phyloP scores from a whole-genome alignment of 2,888 invertebrate genomes.

The Lepidochitona cinerea region DNA sequence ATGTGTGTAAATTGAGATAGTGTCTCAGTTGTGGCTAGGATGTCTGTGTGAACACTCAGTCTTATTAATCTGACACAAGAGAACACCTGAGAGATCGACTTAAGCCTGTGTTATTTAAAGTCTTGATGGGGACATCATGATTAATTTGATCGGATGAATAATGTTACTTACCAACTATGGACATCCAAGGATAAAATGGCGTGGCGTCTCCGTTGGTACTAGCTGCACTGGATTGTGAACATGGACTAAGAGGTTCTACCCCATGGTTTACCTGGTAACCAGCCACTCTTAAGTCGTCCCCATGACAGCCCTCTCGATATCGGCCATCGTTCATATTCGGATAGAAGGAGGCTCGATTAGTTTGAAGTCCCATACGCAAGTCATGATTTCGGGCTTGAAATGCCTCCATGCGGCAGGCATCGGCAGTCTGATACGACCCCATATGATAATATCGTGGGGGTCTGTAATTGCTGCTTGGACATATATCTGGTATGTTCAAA shows the following conservation, averaged over 20 bases:
- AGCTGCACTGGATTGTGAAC: slow-evolving; percentile 44
- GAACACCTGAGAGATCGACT: no score
- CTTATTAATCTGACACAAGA: no score
- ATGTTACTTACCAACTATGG: slow-evolving; percentile 65
- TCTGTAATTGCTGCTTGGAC: slow-evolving; percentile 57
- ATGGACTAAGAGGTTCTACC: slow-evolving; percentile 54
- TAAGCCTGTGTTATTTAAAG: no score
- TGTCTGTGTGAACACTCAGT: no score
- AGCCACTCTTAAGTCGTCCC: slow-evolving; percentile 9
- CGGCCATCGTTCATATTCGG: slow-evolving; percentile 46
- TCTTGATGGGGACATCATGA: no score
- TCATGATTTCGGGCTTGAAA: slow-evolving; percentile 56
- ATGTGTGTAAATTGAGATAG: no score
- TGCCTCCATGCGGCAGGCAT: slow-evolving; percentile 65
- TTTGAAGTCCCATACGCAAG: slow-evolving; percentile 58
- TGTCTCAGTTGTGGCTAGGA: no score
- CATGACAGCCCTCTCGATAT: background rate
- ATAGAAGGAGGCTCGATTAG: slow-evolving; percentile 55
- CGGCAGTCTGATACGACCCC: slow-evolving; percentile 50
- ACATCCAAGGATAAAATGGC: slow-evolving; percentile 67
- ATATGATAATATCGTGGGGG: slow-evolving; percentile 56
- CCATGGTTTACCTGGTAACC: background rate
- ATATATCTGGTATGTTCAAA: slow-evolving; percentile 64
- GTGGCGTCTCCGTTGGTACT: slow-evolving; percentile 44
- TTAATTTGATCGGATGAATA: no score